Percentiles rank a stretch among this genome's conserved stretches.
phyloP scores from a whole-genome alignment of 2,797 vertebrate genomes.

The Podargus strigoides region DNA sequence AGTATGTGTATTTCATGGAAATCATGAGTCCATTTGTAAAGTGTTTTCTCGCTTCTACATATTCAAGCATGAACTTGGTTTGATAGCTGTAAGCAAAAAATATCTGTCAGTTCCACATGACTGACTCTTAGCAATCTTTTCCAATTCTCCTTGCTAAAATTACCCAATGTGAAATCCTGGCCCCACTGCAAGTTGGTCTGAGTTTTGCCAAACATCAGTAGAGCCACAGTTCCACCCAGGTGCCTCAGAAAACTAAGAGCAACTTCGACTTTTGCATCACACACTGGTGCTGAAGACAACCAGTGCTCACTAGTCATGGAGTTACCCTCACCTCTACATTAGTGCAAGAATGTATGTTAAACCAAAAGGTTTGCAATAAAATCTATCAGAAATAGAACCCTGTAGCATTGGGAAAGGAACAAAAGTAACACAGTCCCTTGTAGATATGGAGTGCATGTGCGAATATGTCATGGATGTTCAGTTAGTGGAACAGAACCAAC shows the following conservation, averaged over 20 bases:
- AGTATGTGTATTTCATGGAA: not conserved
- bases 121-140: not conserved
- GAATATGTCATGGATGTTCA: not conserved
- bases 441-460: not conserved
- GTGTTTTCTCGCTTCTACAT: not conserved
- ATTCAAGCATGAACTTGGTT: not conserved
- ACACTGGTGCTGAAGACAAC: not conserved
- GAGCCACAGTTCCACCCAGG: not conserved
- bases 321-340: not conserved
- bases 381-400: not conserved
- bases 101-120: conserved; percentile 12
- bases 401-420: not conserved
- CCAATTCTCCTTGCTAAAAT: not conserved
- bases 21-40: not conserved
- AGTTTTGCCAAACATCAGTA: not conserved
- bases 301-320: not conserved
- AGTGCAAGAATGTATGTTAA: not conserved
- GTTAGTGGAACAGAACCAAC: not conserved
- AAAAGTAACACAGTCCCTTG: not conserved
- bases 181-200: not conserved
- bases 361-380: not conserved
- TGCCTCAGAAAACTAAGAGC: not conserved
- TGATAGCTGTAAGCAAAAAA: conserved; percentile 19
- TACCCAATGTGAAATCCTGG: not conserved
- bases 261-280: not conserved